Percentiles rank a stretch among this genome's conserved stretches.
These are phyloP conservation scores for Xylota sylvarum DNA, from an alignment of 2,888 invertebrate species.

Conservation along the genomic window DNA sequence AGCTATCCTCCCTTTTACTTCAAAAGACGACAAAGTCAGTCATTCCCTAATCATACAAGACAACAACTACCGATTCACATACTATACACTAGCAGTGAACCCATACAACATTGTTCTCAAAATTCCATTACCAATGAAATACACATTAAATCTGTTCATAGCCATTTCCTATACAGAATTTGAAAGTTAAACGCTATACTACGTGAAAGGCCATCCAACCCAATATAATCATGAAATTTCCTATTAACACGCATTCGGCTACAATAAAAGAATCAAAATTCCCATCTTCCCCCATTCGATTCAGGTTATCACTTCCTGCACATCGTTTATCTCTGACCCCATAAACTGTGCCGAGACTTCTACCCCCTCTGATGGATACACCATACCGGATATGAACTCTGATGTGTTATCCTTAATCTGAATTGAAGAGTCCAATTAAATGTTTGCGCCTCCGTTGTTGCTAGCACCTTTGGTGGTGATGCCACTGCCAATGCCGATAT, in stretches of 20 bases:
- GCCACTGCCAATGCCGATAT: not conserved
- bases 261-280: conserved; percentile 40
- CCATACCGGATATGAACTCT: conserved; percentile 39
- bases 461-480: conserved; percentile 54
- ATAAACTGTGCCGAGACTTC: conserved; percentile 13
- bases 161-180: not conserved
- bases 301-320: conserved; percentile 47
- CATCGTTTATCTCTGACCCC: conserved; percentile 22
- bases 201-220: conserved; percentile 7
- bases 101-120: too few relatives aligned
- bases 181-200: not conserved
- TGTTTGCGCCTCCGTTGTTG: conserved; percentile 58
- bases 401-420: conserved; percentile 68
- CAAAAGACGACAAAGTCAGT: too few relatives aligned
- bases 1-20: too few relatives aligned
- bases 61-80: too few relatives aligned
- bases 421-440: conserved; percentile 75
- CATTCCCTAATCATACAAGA: too few relatives aligned
- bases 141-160: too few relatives aligned
- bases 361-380: not conserved
- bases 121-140: too few relatives aligned
- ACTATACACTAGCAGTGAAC: too few relatives aligned
- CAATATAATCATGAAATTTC: conserved; percentile 26
- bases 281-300: conserved; percentile 38
- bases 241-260: conserved; percentile 35